A percentile compares a stretch with the other conserved stretches of the same genome.
Evolutionary conservation across 2,888 invertebrate species (phyloP).

Genomic region (Augiades crinisus): DNA sequence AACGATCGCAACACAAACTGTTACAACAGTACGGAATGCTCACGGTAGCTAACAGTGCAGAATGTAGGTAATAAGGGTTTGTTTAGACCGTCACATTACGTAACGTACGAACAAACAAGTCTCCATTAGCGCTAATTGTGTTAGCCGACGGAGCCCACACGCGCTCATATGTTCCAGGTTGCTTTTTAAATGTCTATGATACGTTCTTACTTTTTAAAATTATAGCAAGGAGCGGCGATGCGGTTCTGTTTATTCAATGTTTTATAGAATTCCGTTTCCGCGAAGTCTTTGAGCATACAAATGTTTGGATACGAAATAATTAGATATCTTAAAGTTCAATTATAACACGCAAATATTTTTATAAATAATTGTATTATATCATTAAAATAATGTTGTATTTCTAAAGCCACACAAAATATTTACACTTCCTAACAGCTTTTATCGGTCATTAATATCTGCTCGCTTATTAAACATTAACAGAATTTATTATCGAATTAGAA

Average conservation of each 20-base stretch:
- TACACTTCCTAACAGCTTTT: constrained; percentile 8
- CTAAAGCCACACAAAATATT: neutral
- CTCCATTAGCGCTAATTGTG: constrained; percentile 62
- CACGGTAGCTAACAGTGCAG: neutral
- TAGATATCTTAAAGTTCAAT: too few relatives aligned
- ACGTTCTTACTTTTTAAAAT: too few relatives aligned
- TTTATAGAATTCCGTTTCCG: too few relatives aligned
- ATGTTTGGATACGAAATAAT: too few relatives aligned
- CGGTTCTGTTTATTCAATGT: too few relatives aligned
- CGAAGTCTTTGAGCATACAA: too few relatives aligned
- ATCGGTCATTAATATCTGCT: constrained; percentile 4
- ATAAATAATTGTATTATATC: too few relatives aligned
- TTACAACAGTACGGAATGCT: neutral
- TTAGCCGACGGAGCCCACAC: constrained; percentile 37
- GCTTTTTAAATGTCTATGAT: too few relatives aligned
- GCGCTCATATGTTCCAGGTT: too few relatives aligned
- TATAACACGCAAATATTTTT: too few relatives aligned
- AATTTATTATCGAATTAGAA: constrained; percentile 17
- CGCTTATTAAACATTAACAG: constrained; percentile 13
- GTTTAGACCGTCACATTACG: constrained; percentile 20
- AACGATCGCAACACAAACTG: neutral
- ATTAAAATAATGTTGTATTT: too few relatives aligned
- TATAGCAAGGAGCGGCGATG: too few relatives aligned
- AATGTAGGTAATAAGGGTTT: constrained; percentile 17
- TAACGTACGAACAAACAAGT: constrained; percentile 47